Evolutionary conservation across 2,797 vertebrate genomes (phyloP).

Genomic region (Dryobates pubescens): DNA sequence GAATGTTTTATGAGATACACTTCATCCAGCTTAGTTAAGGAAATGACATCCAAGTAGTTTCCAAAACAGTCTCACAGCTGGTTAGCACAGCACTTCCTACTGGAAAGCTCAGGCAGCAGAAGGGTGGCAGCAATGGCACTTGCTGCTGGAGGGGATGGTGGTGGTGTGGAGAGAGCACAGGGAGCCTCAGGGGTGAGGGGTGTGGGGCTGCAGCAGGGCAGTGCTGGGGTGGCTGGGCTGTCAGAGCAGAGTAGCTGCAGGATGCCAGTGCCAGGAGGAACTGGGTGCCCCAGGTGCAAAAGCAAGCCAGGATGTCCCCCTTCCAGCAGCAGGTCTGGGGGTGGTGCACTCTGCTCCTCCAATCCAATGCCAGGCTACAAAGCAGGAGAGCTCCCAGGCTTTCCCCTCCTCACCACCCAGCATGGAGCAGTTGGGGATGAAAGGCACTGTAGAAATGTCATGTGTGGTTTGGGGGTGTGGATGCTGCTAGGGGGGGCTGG

Average conservation of each 20-base stretch:
- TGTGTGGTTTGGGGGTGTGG: neutral
- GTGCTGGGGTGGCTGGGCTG: neutral
- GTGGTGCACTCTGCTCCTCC: neutral
- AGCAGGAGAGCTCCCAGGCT: neutral
- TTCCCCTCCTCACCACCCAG: neutral
- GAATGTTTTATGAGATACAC: conserved; percentile 6
- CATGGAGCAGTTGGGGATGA: neutral
- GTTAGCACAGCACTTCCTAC: neutral
- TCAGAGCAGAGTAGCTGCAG: neutral
- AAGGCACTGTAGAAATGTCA: conserved; percentile 23
- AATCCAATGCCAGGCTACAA: accelerated
- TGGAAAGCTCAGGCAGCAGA: neutral
- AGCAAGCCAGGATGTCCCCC: neutral
- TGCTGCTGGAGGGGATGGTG: neutral
- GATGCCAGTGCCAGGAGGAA: neutral
- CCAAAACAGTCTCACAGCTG: neutral
- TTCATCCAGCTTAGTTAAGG: conserved; percentile 1
- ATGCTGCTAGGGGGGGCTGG: neutral
- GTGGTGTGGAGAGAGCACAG: accelerated
- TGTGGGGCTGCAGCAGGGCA: accelerated
- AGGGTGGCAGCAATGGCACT: neutral
- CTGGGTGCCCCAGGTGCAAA: neutral
- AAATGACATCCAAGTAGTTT: neutral
- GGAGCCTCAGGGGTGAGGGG: accelerated
- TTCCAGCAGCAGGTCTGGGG: neutral